phyloP scores from a whole-genome alignment of 2,888 invertebrate genomes.

The Phrixothrix hirtus region DNA sequence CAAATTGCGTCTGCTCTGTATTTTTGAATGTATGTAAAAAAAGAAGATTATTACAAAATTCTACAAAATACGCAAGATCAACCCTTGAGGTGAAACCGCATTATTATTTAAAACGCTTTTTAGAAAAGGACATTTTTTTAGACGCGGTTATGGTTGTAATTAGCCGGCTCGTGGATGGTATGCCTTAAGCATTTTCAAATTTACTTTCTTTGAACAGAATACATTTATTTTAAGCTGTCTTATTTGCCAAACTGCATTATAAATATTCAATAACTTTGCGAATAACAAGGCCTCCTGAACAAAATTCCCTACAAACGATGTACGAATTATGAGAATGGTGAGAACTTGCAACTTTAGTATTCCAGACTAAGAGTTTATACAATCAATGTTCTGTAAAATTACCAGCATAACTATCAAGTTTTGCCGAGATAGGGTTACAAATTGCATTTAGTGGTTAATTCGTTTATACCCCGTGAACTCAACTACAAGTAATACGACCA shows the following conservation, averaged over 20 bases:
- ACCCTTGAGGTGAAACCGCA: constrained; percentile 14
- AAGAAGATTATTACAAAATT: constrained; percentile 4
- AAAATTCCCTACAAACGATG: background rate
- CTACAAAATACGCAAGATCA: constrained; percentile 1
- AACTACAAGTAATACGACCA: background rate
- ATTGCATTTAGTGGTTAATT: constrained; percentile 24
- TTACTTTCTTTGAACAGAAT: constrained; percentile 19
- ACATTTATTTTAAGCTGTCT: constrained; percentile 10
- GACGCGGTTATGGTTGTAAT: constrained; percentile 15
- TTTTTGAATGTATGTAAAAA: no score
- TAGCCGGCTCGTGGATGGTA: constrained; percentile 20
- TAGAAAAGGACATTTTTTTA: constrained; percentile 17
- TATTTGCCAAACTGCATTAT: background rate
- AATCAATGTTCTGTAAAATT: constrained; percentile 24
- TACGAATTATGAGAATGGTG: constrained; percentile 28
- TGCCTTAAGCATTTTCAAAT: constrained; percentile 23
- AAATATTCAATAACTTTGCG: background rate
- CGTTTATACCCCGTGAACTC: constrained; percentile 12
- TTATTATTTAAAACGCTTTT: constrained; percentile 6
- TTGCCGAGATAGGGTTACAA: constrained; percentile 24
- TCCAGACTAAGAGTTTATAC: constrained; percentile 21
- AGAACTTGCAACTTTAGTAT: constrained; percentile 23
- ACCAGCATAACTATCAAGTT: constrained; percentile 20
- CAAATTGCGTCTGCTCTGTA: no score
- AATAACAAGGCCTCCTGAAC: no score